Conservation (phyloP, 2,113 vertebrate species). For the Lamprotornis superbus region DNA sequence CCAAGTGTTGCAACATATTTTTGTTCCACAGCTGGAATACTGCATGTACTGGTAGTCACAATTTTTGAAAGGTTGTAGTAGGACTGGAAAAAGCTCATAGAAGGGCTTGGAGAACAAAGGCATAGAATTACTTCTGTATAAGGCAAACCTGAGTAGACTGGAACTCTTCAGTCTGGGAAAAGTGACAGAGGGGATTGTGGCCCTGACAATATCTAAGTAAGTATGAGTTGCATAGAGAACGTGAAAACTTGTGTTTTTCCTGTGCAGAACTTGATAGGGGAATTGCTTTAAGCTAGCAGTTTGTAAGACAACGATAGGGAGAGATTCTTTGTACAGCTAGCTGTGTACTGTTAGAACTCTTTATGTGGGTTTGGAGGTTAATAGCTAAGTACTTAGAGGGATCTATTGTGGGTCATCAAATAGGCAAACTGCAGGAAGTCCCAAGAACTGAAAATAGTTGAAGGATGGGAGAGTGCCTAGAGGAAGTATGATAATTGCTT, state of each 20-base stretch:
- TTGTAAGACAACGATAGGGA: not conserved
- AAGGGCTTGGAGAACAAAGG: not conserved
- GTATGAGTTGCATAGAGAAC: not conserved
- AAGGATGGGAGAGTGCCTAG: not conserved
- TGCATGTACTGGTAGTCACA: too few relatives aligned
- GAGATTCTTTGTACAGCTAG: not conserved
- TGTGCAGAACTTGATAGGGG: not conserved
- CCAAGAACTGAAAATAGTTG: not conserved
- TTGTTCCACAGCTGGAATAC: not conserved
- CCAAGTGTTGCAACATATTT: not conserved
- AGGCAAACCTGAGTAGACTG: not conserved
- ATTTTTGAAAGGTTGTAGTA: not conserved
- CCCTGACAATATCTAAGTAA: not conserved
- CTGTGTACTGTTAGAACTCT: not conserved
- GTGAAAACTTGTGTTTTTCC: not conserved
- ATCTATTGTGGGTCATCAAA: not conserved
- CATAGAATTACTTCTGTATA: not conserved
- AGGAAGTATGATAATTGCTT: constrained; percentile 9
- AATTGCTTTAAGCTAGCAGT: not conserved
- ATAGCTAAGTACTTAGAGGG: not conserved
- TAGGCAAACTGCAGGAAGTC: not conserved
- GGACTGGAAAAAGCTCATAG: not conserved
- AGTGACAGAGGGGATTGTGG: not conserved
- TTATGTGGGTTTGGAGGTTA: not conserved
- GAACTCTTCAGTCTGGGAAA: not conserved